These are phyloP conservation scores for Hesperia comma DNA, from an alignment of 2,888 invertebrate genomes.

Conservation along the genomic window DNA sequence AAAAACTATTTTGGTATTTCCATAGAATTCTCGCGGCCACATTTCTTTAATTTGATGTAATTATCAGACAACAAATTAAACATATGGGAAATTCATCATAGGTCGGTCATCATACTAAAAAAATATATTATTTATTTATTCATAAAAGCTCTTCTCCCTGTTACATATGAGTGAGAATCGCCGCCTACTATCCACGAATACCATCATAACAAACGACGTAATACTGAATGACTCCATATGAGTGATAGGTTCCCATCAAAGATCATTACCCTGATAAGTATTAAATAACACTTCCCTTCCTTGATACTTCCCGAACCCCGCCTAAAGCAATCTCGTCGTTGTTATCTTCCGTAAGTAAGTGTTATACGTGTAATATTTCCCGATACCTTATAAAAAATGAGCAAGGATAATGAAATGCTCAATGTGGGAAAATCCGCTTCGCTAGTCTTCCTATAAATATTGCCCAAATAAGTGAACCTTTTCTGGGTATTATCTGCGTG, in stretches of 20 bases:
- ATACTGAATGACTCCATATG: not conserved
- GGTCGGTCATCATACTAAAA: too few species aligned
- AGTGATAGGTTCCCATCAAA: slow-evolving; percentile 9
- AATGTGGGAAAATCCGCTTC: not conserved
- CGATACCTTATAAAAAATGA: slow-evolving; percentile 10
- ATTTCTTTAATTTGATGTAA: too few species aligned
- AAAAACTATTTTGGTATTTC: too few species aligned
- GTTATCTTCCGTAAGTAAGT: slow-evolving; percentile 19
- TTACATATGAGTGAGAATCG: too few species aligned
- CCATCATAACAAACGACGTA: not conserved
- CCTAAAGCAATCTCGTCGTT: slow-evolving; percentile 20
- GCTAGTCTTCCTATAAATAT: not conserved
- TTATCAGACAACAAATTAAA: too few species aligned
- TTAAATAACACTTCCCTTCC: not conserved
- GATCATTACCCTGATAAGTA: not conserved
- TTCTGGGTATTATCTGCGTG: not conserved
- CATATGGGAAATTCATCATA: too few species aligned
- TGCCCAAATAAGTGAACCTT: not conserved
- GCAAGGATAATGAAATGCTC: slow-evolving; percentile 3
- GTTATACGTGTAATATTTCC: slow-evolving; percentile 1
- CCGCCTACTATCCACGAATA: too few species aligned
- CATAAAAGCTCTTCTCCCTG: too few species aligned
- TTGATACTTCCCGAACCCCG: not conserved
- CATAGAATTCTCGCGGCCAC: too few species aligned
- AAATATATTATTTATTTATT: too few species aligned